Percentiles rank a stretch among this genome's conserved stretches.
phyloP scores from a whole-genome alignment of 92 coral and sea anemone species.

The Phenganax marumi region DNA sequence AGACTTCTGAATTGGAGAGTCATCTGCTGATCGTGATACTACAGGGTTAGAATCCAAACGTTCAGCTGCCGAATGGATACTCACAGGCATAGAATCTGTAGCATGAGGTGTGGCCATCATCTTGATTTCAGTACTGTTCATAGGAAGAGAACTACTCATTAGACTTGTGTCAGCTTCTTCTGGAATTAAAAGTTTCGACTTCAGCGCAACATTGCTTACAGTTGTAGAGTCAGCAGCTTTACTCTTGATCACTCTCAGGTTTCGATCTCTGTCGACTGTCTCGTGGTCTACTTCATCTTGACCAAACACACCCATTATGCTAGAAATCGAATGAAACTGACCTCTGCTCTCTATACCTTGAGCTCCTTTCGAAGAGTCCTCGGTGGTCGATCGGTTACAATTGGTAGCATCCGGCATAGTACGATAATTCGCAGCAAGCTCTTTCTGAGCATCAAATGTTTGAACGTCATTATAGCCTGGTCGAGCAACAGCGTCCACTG shows the following conservation, averaged over 20 bases:
- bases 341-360: neutral
- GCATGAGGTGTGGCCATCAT: neutral
- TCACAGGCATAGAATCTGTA: neutral
- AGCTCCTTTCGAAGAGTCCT: neutral
- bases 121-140: neutral
- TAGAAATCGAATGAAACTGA: neutral
- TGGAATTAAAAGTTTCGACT: slow-evolving; percentile 7
- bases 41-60: neutral
- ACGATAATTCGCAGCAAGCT: neutral
- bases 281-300: no score
- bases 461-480: neutral
- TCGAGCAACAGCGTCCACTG: neutral
- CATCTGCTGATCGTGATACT: neutral
- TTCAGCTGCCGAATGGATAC: neutral
- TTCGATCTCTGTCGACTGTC: neutral
- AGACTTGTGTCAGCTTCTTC: neutral
- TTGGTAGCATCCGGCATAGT: neutral
- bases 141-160: neutral
- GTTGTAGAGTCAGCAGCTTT: neutral
- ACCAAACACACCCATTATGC: neutral
- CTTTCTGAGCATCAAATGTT: neutral
- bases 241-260: no score
- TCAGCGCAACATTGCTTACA: slow-evolving; percentile 4
- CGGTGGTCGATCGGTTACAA: neutral
- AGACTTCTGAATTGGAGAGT: neutral